phyloP scores from a whole-genome alignment of 2,113 vertebrate genomes.

The Elanus axillaris region DNA sequence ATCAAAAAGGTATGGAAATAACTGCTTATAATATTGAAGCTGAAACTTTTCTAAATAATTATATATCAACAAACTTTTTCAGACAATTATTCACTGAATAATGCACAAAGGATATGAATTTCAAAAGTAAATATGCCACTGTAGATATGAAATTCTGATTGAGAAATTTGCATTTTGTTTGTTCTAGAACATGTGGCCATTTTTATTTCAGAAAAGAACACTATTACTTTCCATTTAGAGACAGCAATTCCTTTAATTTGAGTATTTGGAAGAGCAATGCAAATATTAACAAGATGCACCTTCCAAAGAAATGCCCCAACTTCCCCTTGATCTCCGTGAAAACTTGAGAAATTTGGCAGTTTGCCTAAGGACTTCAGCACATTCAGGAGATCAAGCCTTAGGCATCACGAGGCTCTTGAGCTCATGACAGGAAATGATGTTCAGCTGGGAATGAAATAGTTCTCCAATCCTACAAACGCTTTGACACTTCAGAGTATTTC shows the following conservation, averaged over 20 bases:
- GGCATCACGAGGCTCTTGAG: not conserved
- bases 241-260: constrained; percentile 12
- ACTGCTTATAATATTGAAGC: not conserved
- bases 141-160: constrained; percentile 44
- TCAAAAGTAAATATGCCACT: constrained; percentile 40
- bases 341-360: constrained; percentile 42
- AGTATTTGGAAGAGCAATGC: not conserved
- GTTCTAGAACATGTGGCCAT: constrained; percentile 23
- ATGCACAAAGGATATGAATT: constrained; percentile 55
- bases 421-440: constrained; percentile 22
- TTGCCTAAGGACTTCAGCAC: constrained; percentile 24
- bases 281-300: constrained; percentile 26
- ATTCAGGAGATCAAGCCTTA: constrained; percentile 33
- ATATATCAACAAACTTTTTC: constrained; percentile 33
- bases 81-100: constrained; percentile 58
- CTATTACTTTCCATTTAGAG: not conserved
- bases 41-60: constrained; percentile 46
- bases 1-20: constrained; percentile 44
- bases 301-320: constrained; percentile 13
- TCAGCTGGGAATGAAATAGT: not conserved
- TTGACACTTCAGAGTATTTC: constrained; percentile 9
- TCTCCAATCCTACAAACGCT: not conserved
- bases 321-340: constrained; percentile 41
- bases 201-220: constrained; percentile 29
- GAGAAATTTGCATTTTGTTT: constrained; percentile 59